Percentiles rank a stretch among this genome's conserved stretches.
These are phyloP conservation scores for Rissa tridactyla DNA, from an alignment of 2,113 vertebrate genomes.

Conservation along the genomic window DNA sequence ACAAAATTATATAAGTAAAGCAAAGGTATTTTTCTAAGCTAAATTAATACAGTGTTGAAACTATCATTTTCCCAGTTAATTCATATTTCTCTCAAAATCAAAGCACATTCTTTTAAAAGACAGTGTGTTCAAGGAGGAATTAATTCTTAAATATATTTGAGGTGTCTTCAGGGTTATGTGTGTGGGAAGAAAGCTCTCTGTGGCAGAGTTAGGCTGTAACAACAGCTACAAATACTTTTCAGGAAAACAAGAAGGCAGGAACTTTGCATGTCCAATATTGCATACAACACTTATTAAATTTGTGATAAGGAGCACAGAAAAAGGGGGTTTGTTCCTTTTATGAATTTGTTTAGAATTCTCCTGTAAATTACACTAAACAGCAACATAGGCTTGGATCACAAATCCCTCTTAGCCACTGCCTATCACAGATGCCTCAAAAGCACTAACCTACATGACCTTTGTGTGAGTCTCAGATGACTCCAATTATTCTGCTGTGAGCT, in stretches of 20 bases:
- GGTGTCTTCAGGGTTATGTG: neutral
- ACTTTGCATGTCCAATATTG: neutral
- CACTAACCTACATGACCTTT: slow-evolving; percentile 20
- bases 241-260: neutral
- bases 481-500: slow-evolving; percentile 50
- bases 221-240: neutral
- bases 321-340: neutral
- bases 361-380: neutral
- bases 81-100: neutral
- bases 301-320: neutral
- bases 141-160: neutral
- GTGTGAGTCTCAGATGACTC: slow-evolving; percentile 12
- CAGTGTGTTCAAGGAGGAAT: neutral
- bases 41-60: neutral
- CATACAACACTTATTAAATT: neutral
- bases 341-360: slow-evolving; percentile 2
- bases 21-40: neutral
- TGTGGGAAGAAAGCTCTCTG: neutral
- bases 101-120: neutral
- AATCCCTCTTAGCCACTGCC: neutral
- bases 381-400: slow-evolving; percentile 1
- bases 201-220: neutral
- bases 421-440: slow-evolving; percentile 35
- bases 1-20: neutral
- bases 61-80: neutral